Percentiles rank a stretch among this genome's conserved stretches.
phyloP scores from a whole-genome alignment of 2,797 vertebrate species.

The Xiphorhynchus erythropygius region DNA sequence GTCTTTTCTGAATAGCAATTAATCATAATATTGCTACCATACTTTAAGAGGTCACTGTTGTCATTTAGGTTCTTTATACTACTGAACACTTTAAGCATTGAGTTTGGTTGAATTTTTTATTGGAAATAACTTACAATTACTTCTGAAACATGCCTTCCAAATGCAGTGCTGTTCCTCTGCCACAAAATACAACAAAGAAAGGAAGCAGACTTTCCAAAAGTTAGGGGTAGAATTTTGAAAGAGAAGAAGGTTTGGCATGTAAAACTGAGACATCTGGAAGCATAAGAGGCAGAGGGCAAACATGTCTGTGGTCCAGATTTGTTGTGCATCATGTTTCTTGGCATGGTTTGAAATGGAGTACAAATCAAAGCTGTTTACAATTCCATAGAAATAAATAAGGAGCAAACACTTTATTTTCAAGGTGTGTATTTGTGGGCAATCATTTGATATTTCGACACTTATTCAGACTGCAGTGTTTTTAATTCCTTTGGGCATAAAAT shows the following conservation, averaged over 20 bases:
- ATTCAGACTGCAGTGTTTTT: background rate
- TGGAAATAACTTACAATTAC: background rate
- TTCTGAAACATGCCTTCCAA: background rate
- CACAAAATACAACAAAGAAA: background rate
- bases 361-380: background rate
- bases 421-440: background rate
- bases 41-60: background rate
- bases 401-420: background rate
- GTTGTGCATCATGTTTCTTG: background rate
- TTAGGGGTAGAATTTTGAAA: background rate
- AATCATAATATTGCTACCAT: background rate
- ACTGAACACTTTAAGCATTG: rapidly evolving
- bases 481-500: background rate
- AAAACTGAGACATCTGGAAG: background rate
- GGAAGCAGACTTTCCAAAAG: background rate
- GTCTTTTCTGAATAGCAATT: background rate
- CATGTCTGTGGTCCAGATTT: background rate
- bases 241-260: background rate
- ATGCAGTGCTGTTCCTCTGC: background rate
- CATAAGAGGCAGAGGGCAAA: background rate
- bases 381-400: background rate
- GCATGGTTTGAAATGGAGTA: background rate
- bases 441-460: background rate
- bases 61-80: background rate
- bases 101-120: background rate